These are phyloP conservation scores for Microcebus lehilahytsara DNA, from an alignment of 2,113 vertebrate genomes.

Conservation along the genomic window DNA sequence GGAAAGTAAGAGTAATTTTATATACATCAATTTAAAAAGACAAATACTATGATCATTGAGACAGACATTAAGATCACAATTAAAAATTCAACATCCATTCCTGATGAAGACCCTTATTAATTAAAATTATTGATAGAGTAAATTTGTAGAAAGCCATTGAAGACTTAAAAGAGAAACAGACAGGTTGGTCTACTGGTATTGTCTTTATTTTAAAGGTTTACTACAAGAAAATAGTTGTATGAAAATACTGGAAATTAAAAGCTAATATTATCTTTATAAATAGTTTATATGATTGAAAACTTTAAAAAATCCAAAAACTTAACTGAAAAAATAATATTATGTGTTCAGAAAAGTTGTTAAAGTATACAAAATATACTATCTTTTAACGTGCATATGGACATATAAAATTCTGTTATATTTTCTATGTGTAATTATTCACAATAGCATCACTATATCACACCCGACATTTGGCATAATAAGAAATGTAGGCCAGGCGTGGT, in stretches of 20 bases:
- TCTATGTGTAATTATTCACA: background rate
- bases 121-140: background rate
- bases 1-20: background rate
- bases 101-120: background rate
- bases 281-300: background rate
- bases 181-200: no score
- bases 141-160: background rate
- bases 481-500: background rate
- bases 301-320: background rate
- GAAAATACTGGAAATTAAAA: background rate
- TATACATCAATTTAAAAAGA: background rate
- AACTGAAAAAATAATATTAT: background rate
- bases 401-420: background rate
- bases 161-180: background rate
- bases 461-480: background rate
- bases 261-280: background rate
- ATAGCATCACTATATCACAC: fast-evolving
- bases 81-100: background rate
- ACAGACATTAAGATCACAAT: background rate
- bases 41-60: background rate
- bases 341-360: background rate
- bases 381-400: background rate
- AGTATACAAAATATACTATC: background rate
- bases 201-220: background rate
- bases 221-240: background rate